Evolutionary conservation across 2,888 invertebrate species (phyloP).

Genomic region (Dasypolia templi): DNA sequence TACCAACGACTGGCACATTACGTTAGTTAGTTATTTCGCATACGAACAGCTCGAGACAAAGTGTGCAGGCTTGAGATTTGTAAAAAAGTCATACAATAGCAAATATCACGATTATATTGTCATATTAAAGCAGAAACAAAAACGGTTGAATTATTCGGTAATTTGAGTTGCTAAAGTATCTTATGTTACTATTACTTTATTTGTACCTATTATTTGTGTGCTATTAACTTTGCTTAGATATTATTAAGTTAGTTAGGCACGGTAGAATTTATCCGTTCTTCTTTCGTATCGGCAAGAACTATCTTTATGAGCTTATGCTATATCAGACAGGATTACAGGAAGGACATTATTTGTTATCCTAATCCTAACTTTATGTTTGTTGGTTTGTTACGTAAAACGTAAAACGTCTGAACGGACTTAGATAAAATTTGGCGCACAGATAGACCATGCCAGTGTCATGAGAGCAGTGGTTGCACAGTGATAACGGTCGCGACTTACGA

Average conservation of each 20-base stretch:
- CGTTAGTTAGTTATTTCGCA: constrained; percentile 42
- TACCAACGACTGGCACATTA: constrained; percentile 3
- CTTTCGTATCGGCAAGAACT: too few species aligned
- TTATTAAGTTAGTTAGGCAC: background rate
- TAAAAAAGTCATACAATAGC: constrained; percentile 60
- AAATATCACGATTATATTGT: constrained; percentile 62
- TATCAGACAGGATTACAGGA: too few species aligned
- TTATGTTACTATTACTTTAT: constrained; percentile 7
- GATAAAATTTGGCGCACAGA: too few species aligned
- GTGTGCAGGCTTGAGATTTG: constrained; percentile 15
- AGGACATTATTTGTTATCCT: too few species aligned
- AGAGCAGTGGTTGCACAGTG: too few species aligned
- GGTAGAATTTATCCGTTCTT: background rate
- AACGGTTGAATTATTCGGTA: constrained; percentile 34
- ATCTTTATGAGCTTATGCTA: too few species aligned
- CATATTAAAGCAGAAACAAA: constrained; percentile 63
- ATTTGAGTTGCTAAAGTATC: constrained; percentile 28
- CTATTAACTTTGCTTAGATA: constrained; percentile 13
- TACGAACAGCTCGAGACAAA: constrained; percentile 39
- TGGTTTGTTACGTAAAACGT: too few species aligned
- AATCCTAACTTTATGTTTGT: too few species aligned
- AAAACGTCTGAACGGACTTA: too few species aligned
- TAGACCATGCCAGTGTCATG: too few species aligned
- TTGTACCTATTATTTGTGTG: background rate
- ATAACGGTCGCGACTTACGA: too few species aligned